These are phyloP conservation scores for Drosophila paranaensis DNA, from an alignment of 2,888 invertebrate genomes.

Conservation along the genomic window DNA sequence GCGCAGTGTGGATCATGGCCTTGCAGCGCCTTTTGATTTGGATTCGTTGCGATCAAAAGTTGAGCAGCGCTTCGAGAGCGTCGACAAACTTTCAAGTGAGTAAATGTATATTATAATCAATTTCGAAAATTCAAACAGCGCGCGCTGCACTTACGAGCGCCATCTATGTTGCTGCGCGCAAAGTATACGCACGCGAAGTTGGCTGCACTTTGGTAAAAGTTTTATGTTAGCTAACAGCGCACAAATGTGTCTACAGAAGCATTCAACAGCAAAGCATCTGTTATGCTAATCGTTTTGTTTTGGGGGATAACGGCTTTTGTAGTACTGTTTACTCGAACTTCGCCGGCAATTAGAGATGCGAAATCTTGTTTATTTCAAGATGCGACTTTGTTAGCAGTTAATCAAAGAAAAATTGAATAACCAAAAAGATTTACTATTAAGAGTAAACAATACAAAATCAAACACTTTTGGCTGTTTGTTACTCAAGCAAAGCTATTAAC, in stretches of 20 bases:
- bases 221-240: conserved; percentile 19
- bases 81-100: conserved; percentile 88
- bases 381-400: no score
- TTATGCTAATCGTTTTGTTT: background rate
- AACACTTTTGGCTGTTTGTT: background rate
- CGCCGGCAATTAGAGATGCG: background rate
- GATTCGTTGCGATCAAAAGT: conserved; percentile 94
- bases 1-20: conserved; percentile 95
- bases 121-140: background rate
- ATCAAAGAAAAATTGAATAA: background rate
- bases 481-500: conserved; percentile 1
- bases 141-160: conserved; percentile 19
- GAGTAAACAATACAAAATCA: background rate
- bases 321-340: background rate
- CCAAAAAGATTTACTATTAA: background rate
- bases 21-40: conserved; percentile 93
- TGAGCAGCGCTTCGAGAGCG: conserved; percentile 93
- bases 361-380: no score
- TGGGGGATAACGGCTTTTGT: conserved; percentile 17
- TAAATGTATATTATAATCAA: conserved; percentile 27
- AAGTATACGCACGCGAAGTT: conserved; percentile 29
- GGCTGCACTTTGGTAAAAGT: conserved; percentile 26
- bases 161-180: conserved; percentile 24
- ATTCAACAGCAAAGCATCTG: background rate
- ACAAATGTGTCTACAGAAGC: conserved; percentile 9